Evolutionary conservation across 2,888 invertebrate genomes (phyloP).

Genomic region (Digitonthophagus gazella): DNA sequence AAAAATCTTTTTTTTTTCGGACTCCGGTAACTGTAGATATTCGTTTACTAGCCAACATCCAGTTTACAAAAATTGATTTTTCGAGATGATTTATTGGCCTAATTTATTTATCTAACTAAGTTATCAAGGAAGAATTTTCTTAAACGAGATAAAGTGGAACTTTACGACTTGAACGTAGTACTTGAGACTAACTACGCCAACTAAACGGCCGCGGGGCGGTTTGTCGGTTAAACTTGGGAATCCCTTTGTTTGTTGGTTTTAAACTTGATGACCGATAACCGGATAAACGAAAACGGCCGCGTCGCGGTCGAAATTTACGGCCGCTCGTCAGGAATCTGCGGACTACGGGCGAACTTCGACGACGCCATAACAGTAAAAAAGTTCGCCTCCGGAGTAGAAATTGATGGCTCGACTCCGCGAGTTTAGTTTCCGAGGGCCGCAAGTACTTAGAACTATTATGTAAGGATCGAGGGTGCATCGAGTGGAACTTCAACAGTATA

Average conservation of each 20-base stretch:
- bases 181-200: neutral
- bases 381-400: neutral
- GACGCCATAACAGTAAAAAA: neutral
- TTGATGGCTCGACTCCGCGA: neutral
- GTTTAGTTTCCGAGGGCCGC: neutral
- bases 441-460: neutral
- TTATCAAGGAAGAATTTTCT: neutral
- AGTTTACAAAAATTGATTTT: too few relatives aligned
- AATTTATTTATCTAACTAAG: too few relatives aligned
- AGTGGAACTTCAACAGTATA: neutral
- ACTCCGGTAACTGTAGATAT: too few relatives aligned
- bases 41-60: too few relatives aligned
- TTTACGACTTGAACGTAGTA: neutral
- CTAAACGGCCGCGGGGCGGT: neutral
- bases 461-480: neutral
- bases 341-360: neutral
- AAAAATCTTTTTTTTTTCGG: neutral
- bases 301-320: neutral
- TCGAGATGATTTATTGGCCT: too few relatives aligned
- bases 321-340: neutral
- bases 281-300: neutral
- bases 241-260: neutral
- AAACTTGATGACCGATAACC: neutral
- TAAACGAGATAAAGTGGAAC: neutral
- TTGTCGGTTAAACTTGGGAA: neutral